Evolutionary conservation across 2,888 invertebrate genomes (phyloP).

Genomic region (Erannis defoliaria): DNA sequence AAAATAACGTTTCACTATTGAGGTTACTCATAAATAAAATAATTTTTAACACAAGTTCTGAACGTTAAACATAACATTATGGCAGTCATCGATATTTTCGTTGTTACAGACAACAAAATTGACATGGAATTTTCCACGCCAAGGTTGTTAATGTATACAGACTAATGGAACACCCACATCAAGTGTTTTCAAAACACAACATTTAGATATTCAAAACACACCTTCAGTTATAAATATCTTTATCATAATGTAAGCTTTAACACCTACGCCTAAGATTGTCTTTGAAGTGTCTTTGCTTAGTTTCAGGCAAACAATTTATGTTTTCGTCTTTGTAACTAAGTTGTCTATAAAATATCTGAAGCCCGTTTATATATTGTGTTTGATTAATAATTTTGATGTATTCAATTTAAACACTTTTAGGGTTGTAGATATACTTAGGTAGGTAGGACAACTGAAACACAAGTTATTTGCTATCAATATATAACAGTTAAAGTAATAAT

Average conservation of each 20-base stretch:
- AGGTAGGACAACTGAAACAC: too few species aligned
- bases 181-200: constrained; percentile 20
- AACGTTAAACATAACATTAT: background rate
- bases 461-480: too few species aligned
- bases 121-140: constrained; percentile 14
- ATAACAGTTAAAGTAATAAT: too few species aligned
- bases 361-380: background rate
- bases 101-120: background rate
- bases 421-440: too few species aligned
- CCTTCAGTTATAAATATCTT: constrained; percentile 1
- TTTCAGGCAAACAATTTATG: background rate
- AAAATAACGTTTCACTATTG: too few species aligned
- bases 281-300: background rate
- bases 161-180: constrained; percentile 18
- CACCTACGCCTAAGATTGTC: background rate
- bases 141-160: constrained; percentile 5
- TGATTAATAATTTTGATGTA: background rate
- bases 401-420: background rate
- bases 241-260: constrained; percentile 11
- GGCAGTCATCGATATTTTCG: background rate
- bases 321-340: constrained; percentile 10
- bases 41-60: background rate
- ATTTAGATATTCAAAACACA: constrained; percentile 14
- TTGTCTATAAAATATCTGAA: background rate
- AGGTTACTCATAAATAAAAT: too few species aligned